A percentile compares a stretch with the other conserved stretches of the same genome.
Evolutionary conservation across 2,888 invertebrate genomes (phyloP).

Genomic region (Escarpia spicata): DNA sequence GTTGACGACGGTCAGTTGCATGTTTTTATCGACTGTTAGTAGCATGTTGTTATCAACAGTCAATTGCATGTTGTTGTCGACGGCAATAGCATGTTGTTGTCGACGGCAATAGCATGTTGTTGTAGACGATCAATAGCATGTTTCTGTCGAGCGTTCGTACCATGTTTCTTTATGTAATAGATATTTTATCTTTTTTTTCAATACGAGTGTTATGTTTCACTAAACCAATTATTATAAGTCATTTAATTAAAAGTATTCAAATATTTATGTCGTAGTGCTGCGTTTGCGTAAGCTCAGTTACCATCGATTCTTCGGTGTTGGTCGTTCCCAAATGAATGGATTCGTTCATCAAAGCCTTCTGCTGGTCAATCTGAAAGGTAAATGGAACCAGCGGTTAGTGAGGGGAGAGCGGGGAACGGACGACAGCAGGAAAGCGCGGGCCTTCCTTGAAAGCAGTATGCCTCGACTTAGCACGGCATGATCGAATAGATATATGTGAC

Average conservation of each 20-base stretch:
- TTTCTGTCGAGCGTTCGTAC: too few species aligned
- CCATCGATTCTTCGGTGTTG: neutral
- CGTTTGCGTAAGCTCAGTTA: neutral
- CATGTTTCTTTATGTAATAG: too few species aligned
- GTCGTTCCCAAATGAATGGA: neutral
- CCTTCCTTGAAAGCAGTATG: neutral
- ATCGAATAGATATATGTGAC: too few species aligned
- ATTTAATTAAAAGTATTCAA: neutral
- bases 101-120: neutral
- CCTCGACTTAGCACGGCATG: too few species aligned
- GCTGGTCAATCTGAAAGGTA: neutral
- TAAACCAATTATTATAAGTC: neutral
- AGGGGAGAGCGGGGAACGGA: neutral
- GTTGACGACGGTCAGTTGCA: neutral
- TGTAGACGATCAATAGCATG: neutral
- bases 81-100: neutral
- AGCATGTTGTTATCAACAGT: too few species aligned
- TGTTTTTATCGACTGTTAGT: too few species aligned
- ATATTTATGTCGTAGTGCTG: neutral
- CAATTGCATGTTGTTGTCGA: too few species aligned
- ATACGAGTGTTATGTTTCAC: neutral
- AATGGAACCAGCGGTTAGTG: neutral
- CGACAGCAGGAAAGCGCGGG: neutral
- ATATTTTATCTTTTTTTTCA: neutral
- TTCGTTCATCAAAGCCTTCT: neutral